A percentile compares a stretch with the other conserved stretches of the same genome.
Evolutionary conservation across 2,113 vertebrate genomes (phyloP).

Genomic region (Euleptes europaea): DNA sequence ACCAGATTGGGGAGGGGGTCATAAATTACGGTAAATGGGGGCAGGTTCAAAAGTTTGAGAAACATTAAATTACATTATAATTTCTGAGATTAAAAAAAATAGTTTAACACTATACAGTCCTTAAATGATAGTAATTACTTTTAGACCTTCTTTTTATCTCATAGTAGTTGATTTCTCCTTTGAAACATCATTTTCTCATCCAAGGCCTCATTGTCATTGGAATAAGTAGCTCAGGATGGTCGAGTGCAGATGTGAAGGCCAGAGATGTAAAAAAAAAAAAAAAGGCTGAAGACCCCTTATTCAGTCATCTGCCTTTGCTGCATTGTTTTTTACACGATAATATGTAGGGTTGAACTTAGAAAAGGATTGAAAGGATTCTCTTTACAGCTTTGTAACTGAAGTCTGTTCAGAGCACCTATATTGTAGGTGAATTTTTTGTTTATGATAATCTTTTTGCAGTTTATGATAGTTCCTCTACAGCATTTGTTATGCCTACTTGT

Average conservation of each 20-base stretch:
- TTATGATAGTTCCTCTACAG: constrained; percentile 36
- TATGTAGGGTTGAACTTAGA: background rate
- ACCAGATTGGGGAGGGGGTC: background rate
- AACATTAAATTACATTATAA: background rate
- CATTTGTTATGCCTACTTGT: constrained; percentile 10
- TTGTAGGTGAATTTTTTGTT: constrained; percentile 26
- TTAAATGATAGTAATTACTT: background rate
- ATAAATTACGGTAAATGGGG: background rate
- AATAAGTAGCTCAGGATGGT: constrained; percentile 22
- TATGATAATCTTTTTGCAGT: constrained; percentile 34
- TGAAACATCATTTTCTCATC: rapidly evolving
- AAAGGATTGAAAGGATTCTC: background rate
- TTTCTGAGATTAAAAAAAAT: background rate
- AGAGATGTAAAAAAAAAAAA: rapidly evolving
- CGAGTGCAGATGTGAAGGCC: background rate
- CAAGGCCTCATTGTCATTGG: background rate
- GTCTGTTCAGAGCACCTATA: rapidly evolving
- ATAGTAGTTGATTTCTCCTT: background rate
- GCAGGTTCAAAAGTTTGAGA: background rate
- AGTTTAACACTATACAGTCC: background rate
- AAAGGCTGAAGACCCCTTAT: background rate
- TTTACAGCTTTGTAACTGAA: constrained; percentile 12
- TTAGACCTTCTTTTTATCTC: background rate
- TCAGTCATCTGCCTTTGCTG: background rate
- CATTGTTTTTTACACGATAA: constrained; percentile 1